Evolutionary conservation across 2,113 vertebrate genomes (phyloP), one percentile per base, ranked within the genome.

Genomic region (Anguilla rostrata): DNA sequence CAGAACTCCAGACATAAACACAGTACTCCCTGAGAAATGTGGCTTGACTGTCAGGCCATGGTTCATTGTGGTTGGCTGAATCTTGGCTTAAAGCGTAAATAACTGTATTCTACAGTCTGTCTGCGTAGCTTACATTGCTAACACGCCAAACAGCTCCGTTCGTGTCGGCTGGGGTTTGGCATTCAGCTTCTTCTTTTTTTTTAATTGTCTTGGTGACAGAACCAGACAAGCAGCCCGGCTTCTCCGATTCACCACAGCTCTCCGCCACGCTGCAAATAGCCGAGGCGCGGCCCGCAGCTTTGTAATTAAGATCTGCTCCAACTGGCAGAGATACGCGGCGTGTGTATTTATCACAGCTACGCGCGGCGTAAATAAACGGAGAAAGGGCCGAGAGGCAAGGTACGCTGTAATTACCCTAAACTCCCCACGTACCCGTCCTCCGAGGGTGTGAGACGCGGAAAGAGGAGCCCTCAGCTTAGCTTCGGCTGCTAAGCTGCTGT

Each of bases 291-390:
- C 34, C 85, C 46, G 66, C 83, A 57, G 85, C 90, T 91, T 92
- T 91, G 91, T 93, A 94, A 95, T 95, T 94, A 92, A 29, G 85
- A 78, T 86, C 56, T 49, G 78, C 83, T 88, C 86, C 78, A 88
- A 83, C 46, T 86, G 82, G 87, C 86, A 75, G 90, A 92, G 93
- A 93, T 91, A 92, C 88, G 1, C 34, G 1, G 34, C 1, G 90
- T 84, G 83, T 39, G 84, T 39, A 63, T 82, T 80, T 57, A 84
- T 89, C 85, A 39, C 84, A 79, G 81, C 56, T 16, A 86, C 82
- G 82, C 84, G 57, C 78, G 14, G 43, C 71, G 83, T 86, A 87
- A 89, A 78, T 88, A 82, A 91, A 93, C 86, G 85, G 89, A 53
- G 87, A 83, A 49, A 39, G 82, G 86, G 83, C 87, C 60, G 84